These are phyloP conservation scores for Paraplagusia blochii DNA, from an alignment of 2,113 vertebrate species.

Conservation along the genomic window DNA sequence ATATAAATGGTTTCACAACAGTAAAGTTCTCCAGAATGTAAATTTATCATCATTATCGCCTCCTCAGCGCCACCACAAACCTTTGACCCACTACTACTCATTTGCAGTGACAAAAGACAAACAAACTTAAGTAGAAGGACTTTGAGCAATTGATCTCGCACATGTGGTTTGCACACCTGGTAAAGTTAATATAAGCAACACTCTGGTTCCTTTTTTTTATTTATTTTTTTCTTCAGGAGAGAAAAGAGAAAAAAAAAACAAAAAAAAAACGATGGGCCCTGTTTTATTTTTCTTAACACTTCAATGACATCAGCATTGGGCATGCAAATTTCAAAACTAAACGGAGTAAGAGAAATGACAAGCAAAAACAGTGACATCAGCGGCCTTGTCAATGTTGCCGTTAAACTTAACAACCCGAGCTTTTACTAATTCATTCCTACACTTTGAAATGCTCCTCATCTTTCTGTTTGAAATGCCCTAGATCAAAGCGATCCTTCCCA, in stretches of 20 bases:
- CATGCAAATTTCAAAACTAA: constrained; percentile 44
- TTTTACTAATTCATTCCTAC: constrained; percentile 61
- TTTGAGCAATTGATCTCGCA: constrained; percentile 61
- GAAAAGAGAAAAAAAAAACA: too few species aligned
- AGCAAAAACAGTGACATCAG: constrained; percentile 67
- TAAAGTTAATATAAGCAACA: constrained; percentile 57
- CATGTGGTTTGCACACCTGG: constrained; percentile 68
- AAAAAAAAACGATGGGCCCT: constrained; percentile 7
- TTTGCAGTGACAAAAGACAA: constrained; percentile 68
- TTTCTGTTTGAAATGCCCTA: constrained; percentile 45
- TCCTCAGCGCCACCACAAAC: constrained; percentile 58
- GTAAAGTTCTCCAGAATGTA: constrained; percentile 36
- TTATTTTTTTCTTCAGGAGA: constrained; percentile 49
- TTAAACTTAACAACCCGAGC: constrained; percentile 61
- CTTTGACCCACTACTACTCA: constrained; percentile 64
- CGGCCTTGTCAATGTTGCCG: constrained; percentile 54
- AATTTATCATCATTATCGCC: constrained; percentile 62
- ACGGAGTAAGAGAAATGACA: constrained; percentile 52
- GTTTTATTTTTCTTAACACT: constrained; percentile 30
- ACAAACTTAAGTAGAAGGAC: constrained; percentile 63
- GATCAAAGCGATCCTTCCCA: constrained; percentile 50
- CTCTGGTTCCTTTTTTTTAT: too few species aligned
- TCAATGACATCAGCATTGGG: constrained; percentile 61
- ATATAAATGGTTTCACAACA: constrained; percentile 42
- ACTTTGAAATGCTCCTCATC: constrained; percentile 58